A percentile compares a stretch with the other conserved stretches of the same genome.
phyloP scores from a whole-genome alignment of 1,140 invertebrate species.

The Nebria ingens region DNA sequence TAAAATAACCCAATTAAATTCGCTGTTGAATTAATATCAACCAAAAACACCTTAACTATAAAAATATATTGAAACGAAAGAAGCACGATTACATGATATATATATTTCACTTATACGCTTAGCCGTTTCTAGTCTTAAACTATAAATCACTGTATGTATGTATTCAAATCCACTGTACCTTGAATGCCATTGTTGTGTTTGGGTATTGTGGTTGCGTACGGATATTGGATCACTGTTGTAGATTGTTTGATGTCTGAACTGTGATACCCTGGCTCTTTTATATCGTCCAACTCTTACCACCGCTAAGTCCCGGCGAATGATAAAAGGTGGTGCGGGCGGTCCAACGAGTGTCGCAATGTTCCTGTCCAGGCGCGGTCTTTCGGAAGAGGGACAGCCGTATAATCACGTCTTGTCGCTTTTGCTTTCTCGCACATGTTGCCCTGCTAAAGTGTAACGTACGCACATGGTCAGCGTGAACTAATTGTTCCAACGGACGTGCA shows the following conservation, averaged over 20 bases:
- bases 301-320: too few species aligned
- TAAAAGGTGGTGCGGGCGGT: background rate
- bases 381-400: background rate
- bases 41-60: too few species aligned
- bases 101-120: too few species aligned
- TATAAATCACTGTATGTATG: constrained; percentile 1
- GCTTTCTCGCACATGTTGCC: background rate
- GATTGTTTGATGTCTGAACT: background rate
- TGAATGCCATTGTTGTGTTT: constrained; percentile 5
- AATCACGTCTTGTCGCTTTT: background rate
- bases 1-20: too few species aligned
- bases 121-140: too few species aligned
- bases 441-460: too few species aligned
- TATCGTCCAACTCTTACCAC: background rate
- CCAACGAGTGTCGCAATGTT: background rate
- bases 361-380: too few species aligned
- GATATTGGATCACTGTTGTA: background rate
- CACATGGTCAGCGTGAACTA: too few species aligned
- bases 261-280: background rate
- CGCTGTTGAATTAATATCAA: too few species aligned
- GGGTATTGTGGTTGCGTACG: background rate
- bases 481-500: too few species aligned
- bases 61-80: too few species aligned
- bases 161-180: background rate
- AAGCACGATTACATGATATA: too few species aligned